These are phyloP conservation scores for Tetranychus piercei DNA, from an alignment of 2,888 invertebrate species.

Conservation along the genomic window DNA sequence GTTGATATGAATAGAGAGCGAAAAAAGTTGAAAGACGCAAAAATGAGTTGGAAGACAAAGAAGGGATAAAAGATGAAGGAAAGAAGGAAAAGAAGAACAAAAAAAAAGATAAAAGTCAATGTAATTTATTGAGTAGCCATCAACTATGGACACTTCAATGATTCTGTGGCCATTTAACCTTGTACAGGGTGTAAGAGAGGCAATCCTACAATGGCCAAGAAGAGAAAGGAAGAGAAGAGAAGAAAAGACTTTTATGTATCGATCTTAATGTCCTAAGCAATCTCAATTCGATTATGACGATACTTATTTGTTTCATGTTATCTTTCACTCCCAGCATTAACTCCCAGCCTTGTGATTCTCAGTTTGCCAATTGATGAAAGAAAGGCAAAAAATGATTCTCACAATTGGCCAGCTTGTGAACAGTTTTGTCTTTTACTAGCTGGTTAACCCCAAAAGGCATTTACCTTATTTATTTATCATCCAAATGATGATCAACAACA, in stretches of 20 bases:
- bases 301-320: too few species aligned
- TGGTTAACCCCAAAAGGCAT: too few species aligned
- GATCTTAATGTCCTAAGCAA: background rate
- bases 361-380: too few species aligned
- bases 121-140: background rate
- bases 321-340: too few species aligned
- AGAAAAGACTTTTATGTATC: background rate
- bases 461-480: too few species aligned
- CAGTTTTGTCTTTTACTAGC: too few species aligned
- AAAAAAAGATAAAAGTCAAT: background rate
- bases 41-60: background rate
- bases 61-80: background rate
- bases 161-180: background rate
- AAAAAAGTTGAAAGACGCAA: too few species aligned
- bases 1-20: too few species aligned
- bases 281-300: background rate
- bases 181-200: background rate
- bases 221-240: background rate
- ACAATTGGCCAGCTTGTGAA: too few species aligned
- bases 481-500: too few species aligned
- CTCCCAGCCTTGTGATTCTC: too few species aligned
- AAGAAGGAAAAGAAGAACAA: background rate
- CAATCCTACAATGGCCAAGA: background rate
- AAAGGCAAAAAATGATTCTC: too few species aligned
- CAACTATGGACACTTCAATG: conserved; percentile 1